phyloP scores from a whole-genome alignment of 2,113 vertebrate species.

The Gavia stellata region DNA sequence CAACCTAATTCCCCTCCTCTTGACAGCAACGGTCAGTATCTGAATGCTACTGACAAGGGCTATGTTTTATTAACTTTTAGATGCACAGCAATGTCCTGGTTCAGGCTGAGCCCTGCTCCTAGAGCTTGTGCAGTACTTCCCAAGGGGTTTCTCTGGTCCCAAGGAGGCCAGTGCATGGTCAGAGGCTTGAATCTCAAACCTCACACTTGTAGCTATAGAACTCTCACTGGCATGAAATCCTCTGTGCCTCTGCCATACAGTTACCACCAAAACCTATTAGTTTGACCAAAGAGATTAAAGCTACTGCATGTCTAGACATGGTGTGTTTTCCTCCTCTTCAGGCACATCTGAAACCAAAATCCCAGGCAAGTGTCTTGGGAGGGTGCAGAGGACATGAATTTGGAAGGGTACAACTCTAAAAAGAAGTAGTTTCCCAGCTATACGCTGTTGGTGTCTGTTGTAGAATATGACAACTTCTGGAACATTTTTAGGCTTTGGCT shows the following conservation, averaged over 20 bases:
- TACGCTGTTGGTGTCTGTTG: background rate
- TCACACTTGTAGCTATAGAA: background rate
- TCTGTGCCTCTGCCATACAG: background rate
- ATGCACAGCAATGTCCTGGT: background rate
- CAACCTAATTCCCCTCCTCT: background rate
- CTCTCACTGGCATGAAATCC: background rate
- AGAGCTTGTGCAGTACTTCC: background rate
- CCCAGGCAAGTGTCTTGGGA: background rate
- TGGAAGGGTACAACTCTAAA: background rate
- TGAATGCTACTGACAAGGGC: background rate
- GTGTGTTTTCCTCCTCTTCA: background rate
- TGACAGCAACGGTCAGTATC: background rate
- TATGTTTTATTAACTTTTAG: background rate
- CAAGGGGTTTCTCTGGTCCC: background rate
- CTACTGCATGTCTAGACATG: background rate
- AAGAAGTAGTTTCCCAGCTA: background rate
- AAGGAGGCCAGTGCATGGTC: background rate
- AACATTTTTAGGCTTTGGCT: background rate
- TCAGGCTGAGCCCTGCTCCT: background rate
- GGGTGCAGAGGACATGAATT: background rate
- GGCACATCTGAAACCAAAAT: background rate
- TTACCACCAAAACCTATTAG: background rate
- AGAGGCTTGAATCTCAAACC: background rate
- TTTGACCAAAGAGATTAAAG: background rate
- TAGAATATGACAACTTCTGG: background rate